Conservation (phyloP, 2,888 invertebrate species). For the Aethes cnicana region DNA sequence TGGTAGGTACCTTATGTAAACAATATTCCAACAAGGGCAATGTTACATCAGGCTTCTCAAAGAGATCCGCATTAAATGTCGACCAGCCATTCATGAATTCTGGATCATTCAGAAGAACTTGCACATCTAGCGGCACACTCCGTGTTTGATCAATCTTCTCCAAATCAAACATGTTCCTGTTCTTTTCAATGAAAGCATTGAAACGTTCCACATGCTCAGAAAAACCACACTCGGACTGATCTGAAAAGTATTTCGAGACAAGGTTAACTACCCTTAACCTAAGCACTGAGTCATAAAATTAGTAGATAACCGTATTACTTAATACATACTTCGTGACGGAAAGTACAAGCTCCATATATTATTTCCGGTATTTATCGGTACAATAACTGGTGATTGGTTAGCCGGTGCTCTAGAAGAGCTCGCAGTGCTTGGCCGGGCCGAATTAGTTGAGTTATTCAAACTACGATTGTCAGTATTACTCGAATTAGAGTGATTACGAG, state of each 20-base stretch:
- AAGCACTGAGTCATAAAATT: neutral
- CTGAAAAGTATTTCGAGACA: constrained; percentile 46
- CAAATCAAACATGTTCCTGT: constrained; percentile 72
- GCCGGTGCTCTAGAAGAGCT: constrained; percentile 65
- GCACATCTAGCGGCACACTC: constrained; percentile 83
- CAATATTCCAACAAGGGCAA: constrained; percentile 89
- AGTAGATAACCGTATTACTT: neutral
- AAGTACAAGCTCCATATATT: constrained; percentile 91
- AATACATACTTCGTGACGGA: constrained; percentile 83
- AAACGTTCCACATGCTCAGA: constrained; percentile 51
- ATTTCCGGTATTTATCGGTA: constrained; percentile 66
- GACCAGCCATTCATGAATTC: constrained; percentile 84
- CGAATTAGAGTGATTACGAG: constrained; percentile 45
- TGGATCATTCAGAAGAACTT: constrained; percentile 77
- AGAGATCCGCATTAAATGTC: constrained; percentile 84
- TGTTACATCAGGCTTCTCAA: constrained; percentile 85
- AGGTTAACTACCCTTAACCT: neutral
- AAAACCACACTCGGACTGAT: constrained; percentile 54
- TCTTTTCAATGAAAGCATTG: constrained; percentile 59
- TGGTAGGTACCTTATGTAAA: constrained; percentile 90
- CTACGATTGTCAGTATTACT: constrained; percentile 48
- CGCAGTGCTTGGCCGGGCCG: constrained; percentile 46
- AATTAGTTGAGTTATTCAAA: constrained; percentile 52
- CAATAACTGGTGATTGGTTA: constrained; percentile 63
- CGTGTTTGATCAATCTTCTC: constrained; percentile 82